Base-by-base conservation (phyloP, 2,113 vertebrate genomes). In the Myiagra hebetior region DNA sequence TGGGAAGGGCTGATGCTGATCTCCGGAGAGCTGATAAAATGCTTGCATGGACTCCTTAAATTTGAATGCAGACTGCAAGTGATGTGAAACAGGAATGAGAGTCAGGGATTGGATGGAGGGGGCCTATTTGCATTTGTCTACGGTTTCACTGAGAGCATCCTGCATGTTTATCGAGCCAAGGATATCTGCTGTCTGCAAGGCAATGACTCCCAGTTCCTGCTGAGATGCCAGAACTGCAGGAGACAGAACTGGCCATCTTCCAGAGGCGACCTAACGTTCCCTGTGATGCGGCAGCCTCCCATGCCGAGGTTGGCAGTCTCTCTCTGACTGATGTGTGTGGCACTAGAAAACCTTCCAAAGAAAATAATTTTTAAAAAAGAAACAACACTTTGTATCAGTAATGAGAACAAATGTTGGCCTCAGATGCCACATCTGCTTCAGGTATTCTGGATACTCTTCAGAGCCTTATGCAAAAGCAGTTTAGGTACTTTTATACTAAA, bases 61-160 rank as follows among this genome's bases (percentile, higher is more conserved):
- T 52, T 60, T 60, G 67, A 72, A 73, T 76, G 79, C 57, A n/a
- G 63, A 28, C 3, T 22, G 24, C 27, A 56, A 37, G 20, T 50
- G 68, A 37, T 67, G 59, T 15, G 50, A 80, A 70, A 41, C 0
- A 1, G 70, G 62, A 46, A 56, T 3, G 49, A 31, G 30, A 84
- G 41, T 24, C 1, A 2, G 53, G 59, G 67, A 28, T 24, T 52
- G 62, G 70, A 16, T 4, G 0, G 17, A 59, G 30, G 62, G 28
- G 21, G 17, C n/a, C 47, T 67, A 3, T 85, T 81, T 89, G 55
- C 67, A 47, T 65, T 88, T 70, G 37, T 59, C 60, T 85, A 35
- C 0, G 0, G 44, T 76, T 87, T 72, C 60, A 47, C 0, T 63
- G 78, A 64, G 46, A 73, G 57, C 44, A 6, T 26, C 1, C 4